Base-by-base conservation (phyloP, 2,113 vertebrate species). In the Thamnophis sirtalis region DNA sequence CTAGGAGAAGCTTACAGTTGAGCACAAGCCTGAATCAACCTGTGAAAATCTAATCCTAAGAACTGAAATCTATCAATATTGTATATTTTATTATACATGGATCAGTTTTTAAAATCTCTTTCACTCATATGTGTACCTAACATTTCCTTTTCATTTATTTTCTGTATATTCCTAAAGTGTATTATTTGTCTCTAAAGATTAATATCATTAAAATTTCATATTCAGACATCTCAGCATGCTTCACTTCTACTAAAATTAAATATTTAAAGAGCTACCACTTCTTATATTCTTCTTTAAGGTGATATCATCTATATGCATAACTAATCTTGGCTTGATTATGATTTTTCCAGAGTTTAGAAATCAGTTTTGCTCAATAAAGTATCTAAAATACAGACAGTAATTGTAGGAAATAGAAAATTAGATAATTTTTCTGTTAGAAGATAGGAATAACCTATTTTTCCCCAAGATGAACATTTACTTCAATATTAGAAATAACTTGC, bases 391-490 rank as follows among this genome's bases (percentile, higher is more conserved):
- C 19, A 9, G 0, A 26, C 68, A 91, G 5, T 7, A 87, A 56
- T 19, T 89, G 10, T 68, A 88, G 1, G 7, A 80, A 88, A 9
- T 21, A 6, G 0, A 13, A 93, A 94, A 91, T 89, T 88, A 95
- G 90, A 92, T 90, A 51, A 87, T 56, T 0, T 17, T 24, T 92
- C 90, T 54, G 53, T 56, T 86, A 9, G 0, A 60, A 0, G 11
- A 53, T 10, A 33, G 22, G 80, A 94, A 56, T 56, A 86, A 13
- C 10, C 89, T 5, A 90, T 50, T 90, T 33, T 48, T 51, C 8
- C 9, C 50, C 9, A 33, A 58, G 33, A n/a, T 84, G 2, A 21
- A 2, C 0, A 11, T 84, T 6, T 73, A 9, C 2, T 0, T 89
- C 89, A 90, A 7, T 60, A 26, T 48, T 8, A 92, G 86, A 26